Conservation (phyloP, 2,797 vertebrate genomes). For the Apogon talboti region DNA sequence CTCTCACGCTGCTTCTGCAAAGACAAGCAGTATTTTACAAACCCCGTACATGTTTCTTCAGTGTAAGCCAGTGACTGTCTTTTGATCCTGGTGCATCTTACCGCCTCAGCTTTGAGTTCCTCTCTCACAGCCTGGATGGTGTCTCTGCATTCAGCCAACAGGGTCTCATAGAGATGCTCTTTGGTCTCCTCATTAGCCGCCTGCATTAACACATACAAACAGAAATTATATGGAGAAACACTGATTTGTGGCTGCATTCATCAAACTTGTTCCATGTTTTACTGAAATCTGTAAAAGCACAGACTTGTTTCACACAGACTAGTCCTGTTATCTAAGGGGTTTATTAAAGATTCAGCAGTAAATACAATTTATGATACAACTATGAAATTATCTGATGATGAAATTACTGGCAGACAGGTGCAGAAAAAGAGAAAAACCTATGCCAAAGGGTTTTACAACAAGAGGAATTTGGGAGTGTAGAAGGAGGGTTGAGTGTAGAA, state of each 20-base stretch:
- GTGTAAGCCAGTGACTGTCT: not conserved
- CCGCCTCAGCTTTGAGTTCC: conserved; percentile 93
- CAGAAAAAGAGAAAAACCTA: not conserved
- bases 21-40: conserved; percentile 4
- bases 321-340: too few species aligned
- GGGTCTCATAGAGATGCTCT: conserved; percentile 95
- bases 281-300: too few species aligned
- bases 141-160: conserved; percentile 96
- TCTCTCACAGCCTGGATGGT: conserved; percentile 96
- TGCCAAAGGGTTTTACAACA: not conserved
- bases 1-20: conserved; percentile 93
- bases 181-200: conserved; percentile 95
- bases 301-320: too few species aligned
- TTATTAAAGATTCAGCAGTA: too few species aligned
- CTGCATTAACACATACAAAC: conserved; percentile 71
- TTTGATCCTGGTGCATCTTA: conserved; percentile 62
- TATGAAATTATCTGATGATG: not conserved
- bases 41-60: too few species aligned
- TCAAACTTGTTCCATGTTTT: too few species aligned
- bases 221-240: not conserved
- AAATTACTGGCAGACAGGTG: not conserved
- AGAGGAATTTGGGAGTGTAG: conserved; percentile 11
- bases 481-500: not conserved
- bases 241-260: not conserved
- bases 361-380: not conserved